Evolutionary conservation across 53 echinoderm and acorn worm genomes (phyloP).

Genomic region (Holothuria scabra): DNA sequence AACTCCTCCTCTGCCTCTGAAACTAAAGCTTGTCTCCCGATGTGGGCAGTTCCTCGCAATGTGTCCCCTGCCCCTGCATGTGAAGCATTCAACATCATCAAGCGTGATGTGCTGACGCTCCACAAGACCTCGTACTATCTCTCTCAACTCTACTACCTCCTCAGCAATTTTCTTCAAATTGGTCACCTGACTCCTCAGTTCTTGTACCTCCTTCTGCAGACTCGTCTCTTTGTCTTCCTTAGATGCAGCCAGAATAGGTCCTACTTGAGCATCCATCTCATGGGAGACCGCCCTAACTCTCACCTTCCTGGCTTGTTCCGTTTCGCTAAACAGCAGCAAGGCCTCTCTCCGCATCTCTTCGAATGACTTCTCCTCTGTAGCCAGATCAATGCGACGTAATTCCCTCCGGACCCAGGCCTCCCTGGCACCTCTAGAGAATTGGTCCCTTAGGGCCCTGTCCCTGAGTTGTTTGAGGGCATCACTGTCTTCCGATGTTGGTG

Average conservation of each 20-base stretch:
- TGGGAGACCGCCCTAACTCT: background rate
- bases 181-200: background rate
- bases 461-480: conserved; percentile 31
- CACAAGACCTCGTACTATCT: background rate
- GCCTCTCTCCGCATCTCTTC: background rate
- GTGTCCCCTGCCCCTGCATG: background rate
- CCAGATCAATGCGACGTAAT: conserved; percentile 22
- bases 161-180: background rate
- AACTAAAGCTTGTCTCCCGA: no score
- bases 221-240: background rate
- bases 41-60: background rate
- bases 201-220: background rate
- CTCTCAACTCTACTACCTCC: background rate
- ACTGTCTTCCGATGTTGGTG: conserved; percentile 1
- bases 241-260: background rate
- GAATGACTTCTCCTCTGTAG: background rate
- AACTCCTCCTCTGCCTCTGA: background rate
- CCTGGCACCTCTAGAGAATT: background rate
- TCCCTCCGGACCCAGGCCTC: conserved; percentile 35
- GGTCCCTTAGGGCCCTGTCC: background rate
- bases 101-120: background rate
- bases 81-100: no score
- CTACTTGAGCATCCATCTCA: background rate
- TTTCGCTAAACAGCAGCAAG: background rate
- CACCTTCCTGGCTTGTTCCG: background rate